Base-by-base conservation (phyloP, 2,888 invertebrate genomes). In the Leptinotarsa haldemani region DNA sequence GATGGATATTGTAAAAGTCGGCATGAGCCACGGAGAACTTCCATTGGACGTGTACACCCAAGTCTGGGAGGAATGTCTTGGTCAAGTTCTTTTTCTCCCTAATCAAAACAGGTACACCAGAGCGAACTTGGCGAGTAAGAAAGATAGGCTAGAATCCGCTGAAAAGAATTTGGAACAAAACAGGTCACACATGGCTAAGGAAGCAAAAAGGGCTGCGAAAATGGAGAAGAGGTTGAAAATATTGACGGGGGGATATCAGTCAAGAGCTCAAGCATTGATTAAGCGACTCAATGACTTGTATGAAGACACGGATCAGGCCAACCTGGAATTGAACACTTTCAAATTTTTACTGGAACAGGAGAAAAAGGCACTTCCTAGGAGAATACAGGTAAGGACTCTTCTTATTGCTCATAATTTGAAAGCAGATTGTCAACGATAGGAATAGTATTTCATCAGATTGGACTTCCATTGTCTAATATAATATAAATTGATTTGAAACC, bases 151-250 rank as follows among this genome's bases (percentile, higher is more conserved):
- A 70, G 98, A 99, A 86, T 97, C 97, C 0, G 92, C 95, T 0
- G 97, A 98, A 85, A 96, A 97, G 83, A 90, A 95, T 77, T 88
- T 99, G 50, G 98, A 99, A 87, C 94, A 95, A 85, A 98, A 99
- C 87, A 91, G 98, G 78, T 92, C 92, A 74, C 98, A 98, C 87
- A 99, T 99, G 99, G 95, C 97, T 0, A 94, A 94, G 79, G 97
- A 99, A 88, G 98, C 99, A 0, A 99, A 98, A 88, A 92, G 94
- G 73, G 98, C 99, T 68, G 96, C 97, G 0, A 99, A 98, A 88
- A 94, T 98, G 90, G 99, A 99, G 87, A 99, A 98, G 88, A 99
- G 98, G 88, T 88, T 99, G 40, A 94, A 97, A 88, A 95, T 99
- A 72, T 89, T 99, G n/a, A 94, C 98, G 4, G 98, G 95, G 12